Conservation (phyloP, 2,113 vertebrate species). For the Halcyon senegalensis region DNA sequence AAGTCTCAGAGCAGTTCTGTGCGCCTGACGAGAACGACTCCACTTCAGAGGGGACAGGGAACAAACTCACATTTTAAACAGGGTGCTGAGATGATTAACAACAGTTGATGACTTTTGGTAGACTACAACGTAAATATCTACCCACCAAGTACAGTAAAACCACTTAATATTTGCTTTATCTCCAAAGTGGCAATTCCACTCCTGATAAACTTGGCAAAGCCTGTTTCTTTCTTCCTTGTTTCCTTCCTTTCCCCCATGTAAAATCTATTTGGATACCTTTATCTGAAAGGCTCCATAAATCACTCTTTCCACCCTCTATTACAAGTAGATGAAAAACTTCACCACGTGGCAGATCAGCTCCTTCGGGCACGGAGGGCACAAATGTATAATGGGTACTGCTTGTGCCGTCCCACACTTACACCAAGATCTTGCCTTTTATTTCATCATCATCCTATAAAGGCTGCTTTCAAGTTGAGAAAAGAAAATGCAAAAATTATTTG, state of each 20-base stretch:
- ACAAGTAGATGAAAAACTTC: neutral
- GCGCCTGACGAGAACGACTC: fast-evolving
- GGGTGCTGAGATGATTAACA: neutral
- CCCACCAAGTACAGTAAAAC: neutral
- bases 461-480: neutral
- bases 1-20: fast-evolving
- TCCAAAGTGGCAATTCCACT: neutral
- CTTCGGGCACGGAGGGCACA: neutral
- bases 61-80: neutral
- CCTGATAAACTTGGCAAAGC: neutral
- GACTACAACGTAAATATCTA: neutral
- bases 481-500: neutral
- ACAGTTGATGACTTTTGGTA: neutral
- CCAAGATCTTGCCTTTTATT: neutral
- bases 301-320: neutral
- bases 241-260: neutral
- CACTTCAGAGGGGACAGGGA: neutral
- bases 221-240: neutral
- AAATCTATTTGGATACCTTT: neutral
- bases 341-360: neutral
- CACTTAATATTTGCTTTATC: neutral
- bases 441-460: neutral
- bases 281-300: neutral
- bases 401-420: neutral
- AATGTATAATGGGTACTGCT: fast-evolving